phyloP scores from a whole-genome alignment of 2,888 invertebrate species.

The Drosophila anomalata region DNA sequence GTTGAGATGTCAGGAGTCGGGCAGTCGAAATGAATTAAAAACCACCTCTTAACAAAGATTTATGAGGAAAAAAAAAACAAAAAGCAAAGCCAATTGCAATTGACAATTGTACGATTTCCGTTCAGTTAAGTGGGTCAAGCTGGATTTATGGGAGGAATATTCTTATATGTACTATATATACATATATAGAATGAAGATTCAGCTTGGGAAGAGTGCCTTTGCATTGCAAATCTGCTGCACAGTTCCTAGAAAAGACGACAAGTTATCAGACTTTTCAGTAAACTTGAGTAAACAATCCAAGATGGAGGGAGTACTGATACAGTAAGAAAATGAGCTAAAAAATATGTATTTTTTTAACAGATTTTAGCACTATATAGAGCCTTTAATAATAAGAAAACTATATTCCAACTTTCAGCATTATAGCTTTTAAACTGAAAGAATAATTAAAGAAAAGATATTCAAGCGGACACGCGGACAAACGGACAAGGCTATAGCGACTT shows the following conservation, averaged over 20 bases:
- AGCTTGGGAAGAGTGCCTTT: slow-evolving; percentile 5
- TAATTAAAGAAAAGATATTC: too few species aligned
- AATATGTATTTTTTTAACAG: too few species aligned
- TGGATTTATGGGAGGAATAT: neutral
- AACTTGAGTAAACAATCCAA: slow-evolving; percentile 1
- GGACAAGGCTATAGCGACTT: too few species aligned
- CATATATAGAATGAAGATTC: neutral
- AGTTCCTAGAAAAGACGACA: slow-evolving; percentile 15
- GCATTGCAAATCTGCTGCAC: slow-evolving; percentile 20
- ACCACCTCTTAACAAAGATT: slow-evolving; percentile 66
- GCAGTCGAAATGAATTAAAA: slow-evolving; percentile 55
- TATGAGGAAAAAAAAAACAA: slow-evolving; percentile 46
- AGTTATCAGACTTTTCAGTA: slow-evolving; percentile 16
- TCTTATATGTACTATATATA: neutral
- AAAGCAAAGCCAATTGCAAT: slow-evolving; percentile 57
- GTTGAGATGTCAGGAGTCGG: slow-evolving; percentile 28
- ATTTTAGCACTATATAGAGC: too few species aligned
- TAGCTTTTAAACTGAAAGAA: neutral
- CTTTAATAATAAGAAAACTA: too few species aligned
- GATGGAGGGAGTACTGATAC: neutral
- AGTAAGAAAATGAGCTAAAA: neutral
- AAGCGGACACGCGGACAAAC: too few species aligned
- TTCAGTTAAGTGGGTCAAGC: slow-evolving; percentile 34
- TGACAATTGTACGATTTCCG: slow-evolving; percentile 72
- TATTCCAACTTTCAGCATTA: too few species aligned